phyloP scores from a whole-genome alignment of 2,888 invertebrate species.

The Thysanoteuthis rhombus region DNA sequence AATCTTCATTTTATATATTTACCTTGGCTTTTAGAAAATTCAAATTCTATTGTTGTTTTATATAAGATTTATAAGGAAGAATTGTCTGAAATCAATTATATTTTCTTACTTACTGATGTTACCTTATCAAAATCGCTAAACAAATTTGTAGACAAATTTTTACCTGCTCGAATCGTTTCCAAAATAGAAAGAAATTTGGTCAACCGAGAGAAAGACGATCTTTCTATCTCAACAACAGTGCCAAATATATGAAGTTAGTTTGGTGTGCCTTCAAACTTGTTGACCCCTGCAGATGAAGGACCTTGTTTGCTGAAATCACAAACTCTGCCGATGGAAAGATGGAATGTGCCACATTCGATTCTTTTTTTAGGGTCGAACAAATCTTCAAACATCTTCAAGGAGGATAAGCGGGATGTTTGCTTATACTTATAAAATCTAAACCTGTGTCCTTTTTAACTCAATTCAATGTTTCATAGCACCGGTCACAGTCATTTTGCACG shows the following conservation, averaged over 20 bases:
- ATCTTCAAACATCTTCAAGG: background rate
- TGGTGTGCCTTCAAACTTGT: background rate
- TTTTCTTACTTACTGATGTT: conserved; percentile 12
- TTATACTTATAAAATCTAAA: background rate
- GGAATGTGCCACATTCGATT: too few species aligned
- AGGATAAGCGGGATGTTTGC: background rate
- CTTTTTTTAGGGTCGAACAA: background rate
- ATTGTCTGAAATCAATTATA: background rate
- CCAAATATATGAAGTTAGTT: background rate
- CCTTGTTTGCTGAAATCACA: background rate
- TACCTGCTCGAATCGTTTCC: background rate
- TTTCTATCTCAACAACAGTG: background rate
- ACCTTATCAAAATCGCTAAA: background rate
- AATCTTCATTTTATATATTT: background rate
- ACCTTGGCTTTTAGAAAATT: background rate
- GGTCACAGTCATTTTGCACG: background rate
- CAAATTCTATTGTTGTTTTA: background rate
- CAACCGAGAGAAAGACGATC: background rate
- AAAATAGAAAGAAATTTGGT: background rate
- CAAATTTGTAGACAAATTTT: background rate
- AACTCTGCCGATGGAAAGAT: too few species aligned
- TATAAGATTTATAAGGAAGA: background rate
- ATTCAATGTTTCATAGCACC: background rate
- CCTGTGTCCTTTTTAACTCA: background rate
- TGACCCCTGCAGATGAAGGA: background rate